Evolutionary conservation across 2,113 vertebrate species (phyloP).

Genomic region (Rostratula benghalensis): DNA sequence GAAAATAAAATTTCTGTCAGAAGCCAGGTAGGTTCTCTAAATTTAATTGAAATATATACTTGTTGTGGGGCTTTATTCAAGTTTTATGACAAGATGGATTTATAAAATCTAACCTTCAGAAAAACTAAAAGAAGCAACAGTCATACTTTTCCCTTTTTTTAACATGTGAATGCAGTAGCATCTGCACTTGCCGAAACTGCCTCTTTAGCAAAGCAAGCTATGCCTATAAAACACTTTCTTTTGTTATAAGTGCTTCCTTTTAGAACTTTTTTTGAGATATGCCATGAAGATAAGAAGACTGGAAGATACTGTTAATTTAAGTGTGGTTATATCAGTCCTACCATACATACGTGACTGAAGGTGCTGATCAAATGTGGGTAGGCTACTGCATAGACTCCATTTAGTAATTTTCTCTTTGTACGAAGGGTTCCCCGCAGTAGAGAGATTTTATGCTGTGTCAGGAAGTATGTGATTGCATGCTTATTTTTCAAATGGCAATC

Average conservation of each 20-base stretch:
- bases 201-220: neutral
- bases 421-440: neutral
- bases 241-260: neutral
- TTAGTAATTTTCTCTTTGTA: neutral
- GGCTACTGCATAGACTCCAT: neutral
- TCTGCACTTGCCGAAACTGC: neutral
- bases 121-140: neutral
- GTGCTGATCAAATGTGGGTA: neutral
- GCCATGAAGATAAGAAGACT: neutral
- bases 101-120: neutral
- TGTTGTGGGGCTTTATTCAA: neutral
- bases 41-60: neutral
- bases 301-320: neutral
- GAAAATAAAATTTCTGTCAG: slow-evolving; percentile 96
- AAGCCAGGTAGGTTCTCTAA: slow-evolving; percentile 85
- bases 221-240: neutral
- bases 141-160: neutral
- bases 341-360: neutral
- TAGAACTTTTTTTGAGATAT: neutral
- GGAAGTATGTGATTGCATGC: neutral
- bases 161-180: accelerated
- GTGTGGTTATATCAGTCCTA: neutral
- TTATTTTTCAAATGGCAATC: neutral
- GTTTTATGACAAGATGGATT: neutral
- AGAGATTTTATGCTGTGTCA: neutral